Conservation (phyloP, 2,113 vertebrate species). For the Nymphicus hollandicus region DNA sequence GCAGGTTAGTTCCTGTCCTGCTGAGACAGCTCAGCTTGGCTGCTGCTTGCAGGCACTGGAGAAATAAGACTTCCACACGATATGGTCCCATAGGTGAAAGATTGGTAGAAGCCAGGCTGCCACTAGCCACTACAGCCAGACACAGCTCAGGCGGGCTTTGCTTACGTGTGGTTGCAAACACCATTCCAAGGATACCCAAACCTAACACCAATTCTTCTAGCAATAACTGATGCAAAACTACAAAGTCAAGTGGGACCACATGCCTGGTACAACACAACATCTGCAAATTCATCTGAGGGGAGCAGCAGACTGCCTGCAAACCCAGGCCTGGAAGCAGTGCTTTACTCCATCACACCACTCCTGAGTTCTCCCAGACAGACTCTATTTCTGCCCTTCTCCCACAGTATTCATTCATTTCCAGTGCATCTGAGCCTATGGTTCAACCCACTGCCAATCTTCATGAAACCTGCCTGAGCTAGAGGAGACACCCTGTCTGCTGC, state of each 20-base stretch:
- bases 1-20: not conserved
- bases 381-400: not conserved
- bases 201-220: not conserved
- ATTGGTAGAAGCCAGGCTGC: not conserved
- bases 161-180: rapidly evolving
- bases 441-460: not conserved
- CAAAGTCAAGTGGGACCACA: not conserved
- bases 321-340: not conserved
- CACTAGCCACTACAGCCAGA: not conserved
- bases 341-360: not conserved
- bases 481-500: not conserved
- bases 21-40: not conserved
- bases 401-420: not conserved
- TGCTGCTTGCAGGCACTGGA: not conserved
- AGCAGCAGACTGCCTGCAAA: not conserved
- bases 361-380: not conserved
- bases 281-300: not conserved
- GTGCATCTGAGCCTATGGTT: not conserved
- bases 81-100: not conserved
- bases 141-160: not conserved
- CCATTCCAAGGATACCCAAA: not conserved
- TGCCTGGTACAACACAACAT: rapidly evolving
- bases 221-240: not conserved
- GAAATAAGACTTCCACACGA: not conserved
- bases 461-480: not conserved